These are phyloP conservation scores for Nycteola revayana DNA, from an alignment of 2,888 invertebrate genomes.

Conservation along the genomic window DNA sequence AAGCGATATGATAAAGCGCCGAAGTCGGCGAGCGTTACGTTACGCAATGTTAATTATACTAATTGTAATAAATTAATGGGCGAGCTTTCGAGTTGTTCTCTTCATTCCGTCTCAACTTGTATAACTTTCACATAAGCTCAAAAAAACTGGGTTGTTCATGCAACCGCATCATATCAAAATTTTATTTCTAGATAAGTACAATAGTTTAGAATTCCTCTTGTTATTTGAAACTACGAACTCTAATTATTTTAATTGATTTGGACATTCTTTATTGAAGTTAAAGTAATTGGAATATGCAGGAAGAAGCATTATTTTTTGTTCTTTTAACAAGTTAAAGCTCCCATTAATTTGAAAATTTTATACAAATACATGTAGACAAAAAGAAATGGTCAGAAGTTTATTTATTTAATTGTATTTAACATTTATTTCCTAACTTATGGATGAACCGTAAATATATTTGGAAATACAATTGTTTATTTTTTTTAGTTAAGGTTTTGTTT, in stretches of 20 bases:
- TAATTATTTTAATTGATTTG: too few relatives aligned
- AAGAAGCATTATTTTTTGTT: too few relatives aligned
- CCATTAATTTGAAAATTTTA: too few relatives aligned
- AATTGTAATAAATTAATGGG: conserved; percentile 63
- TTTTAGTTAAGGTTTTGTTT: conserved; percentile 21
- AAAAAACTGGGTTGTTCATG: conserved; percentile 27
- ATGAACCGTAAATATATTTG: not conserved
- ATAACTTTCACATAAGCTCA: conserved; percentile 41
- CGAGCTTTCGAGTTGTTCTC: conserved; percentile 54
- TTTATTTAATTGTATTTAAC: conserved; percentile 18
- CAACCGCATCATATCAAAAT: conserved; percentile 18
- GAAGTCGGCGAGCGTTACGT: conserved; percentile 47
- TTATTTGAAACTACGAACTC: too few relatives aligned
- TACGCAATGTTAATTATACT: conserved; percentile 66
- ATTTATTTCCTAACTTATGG: conserved; percentile 12
- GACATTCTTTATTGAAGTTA: too few relatives aligned
- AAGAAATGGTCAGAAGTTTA: too few relatives aligned
- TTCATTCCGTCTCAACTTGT: conserved; percentile 29
- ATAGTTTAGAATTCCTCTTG: too few relatives aligned
- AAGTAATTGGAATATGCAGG: too few relatives aligned
- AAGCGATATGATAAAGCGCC: conserved; percentile 21
- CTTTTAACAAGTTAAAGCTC: too few relatives aligned
- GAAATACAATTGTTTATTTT: conserved; percentile 11
- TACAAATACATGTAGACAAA: too few relatives aligned
- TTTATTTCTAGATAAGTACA: too few relatives aligned